Evolutionary conservation across 2,797 vertebrate genomes (phyloP).

Genomic region (Uromys caudimaculatus): DNA sequence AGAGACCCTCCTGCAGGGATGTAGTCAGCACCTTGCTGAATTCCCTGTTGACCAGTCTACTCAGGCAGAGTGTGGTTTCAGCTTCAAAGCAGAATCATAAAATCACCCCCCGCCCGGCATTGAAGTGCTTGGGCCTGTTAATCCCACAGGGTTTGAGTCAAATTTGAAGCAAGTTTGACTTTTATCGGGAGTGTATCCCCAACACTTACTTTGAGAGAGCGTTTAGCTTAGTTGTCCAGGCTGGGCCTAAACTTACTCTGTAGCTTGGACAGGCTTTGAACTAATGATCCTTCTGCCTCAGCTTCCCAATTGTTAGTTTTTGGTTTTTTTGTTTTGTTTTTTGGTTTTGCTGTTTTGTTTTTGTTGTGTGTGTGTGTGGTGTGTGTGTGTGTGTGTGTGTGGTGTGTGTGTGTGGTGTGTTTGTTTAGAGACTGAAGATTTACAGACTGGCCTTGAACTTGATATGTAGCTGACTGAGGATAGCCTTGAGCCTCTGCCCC

Average conservation of each 20-base stretch:
- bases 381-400: neutral
- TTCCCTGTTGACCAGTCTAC: neutral
- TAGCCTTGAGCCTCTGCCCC: neutral
- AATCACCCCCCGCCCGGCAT: neutral
- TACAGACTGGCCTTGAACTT: neutral
- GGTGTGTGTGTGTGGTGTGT: neutral
- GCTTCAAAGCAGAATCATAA: neutral
- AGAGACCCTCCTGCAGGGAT: neutral
- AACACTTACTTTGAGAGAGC: neutral
- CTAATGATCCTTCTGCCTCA: neutral
- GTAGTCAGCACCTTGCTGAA: neutral
- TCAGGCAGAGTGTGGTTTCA: neutral
- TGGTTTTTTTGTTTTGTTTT: neutral
- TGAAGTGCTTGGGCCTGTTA: neutral
- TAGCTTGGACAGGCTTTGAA: neutral
- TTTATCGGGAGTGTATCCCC: too few relatives aligned
- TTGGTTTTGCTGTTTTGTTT: too few relatives aligned
- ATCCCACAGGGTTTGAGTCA: neutral
- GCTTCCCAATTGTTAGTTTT: neutral
- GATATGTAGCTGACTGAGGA: neutral
- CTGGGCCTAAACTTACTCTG: neutral
- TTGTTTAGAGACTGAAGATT: neutral
- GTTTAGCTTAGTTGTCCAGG: neutral
- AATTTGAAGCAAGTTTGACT: neutral
- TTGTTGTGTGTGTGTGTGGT: neutral